These are phyloP conservation scores for Bombus huntii DNA, from an alignment of 1,140 invertebrate genomes.

Conservation along the genomic window DNA sequence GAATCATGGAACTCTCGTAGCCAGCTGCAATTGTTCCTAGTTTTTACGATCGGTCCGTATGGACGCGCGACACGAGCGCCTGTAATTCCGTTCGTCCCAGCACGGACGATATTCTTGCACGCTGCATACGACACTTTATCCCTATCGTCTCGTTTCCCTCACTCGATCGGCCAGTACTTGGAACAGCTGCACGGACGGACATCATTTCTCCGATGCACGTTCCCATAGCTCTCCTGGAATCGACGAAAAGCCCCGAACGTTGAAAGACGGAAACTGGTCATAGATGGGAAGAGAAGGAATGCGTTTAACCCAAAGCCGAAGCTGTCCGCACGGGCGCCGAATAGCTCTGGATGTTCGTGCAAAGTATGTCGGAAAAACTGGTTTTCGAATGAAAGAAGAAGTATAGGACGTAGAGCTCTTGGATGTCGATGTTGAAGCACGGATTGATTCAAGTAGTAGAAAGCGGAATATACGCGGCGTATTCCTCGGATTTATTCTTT, in stretches of 20 bases:
- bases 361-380: neutral
- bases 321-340: neutral
- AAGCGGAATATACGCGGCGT: neutral
- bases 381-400: neutral
- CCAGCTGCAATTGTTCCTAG: conserved; percentile 23
- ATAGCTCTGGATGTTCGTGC: neutral
- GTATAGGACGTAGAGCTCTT: neutral
- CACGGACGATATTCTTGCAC: conserved; percentile 36
- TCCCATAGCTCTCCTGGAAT: neutral
- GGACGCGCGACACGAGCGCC: neutral
- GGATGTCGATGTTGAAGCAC: neutral
- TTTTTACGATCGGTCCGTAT: conserved; percentile 39
- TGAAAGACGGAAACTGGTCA: conserved; percentile 1
- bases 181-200: conserved; percentile 19
- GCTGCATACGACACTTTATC: conserved; percentile 27
- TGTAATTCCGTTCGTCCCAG: conserved; percentile 17
- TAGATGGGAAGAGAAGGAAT: neutral
- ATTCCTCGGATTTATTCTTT: neutral
- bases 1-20: neutral
- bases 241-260: neutral
- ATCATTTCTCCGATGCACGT: conserved; percentile 30
- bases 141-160: neutral
- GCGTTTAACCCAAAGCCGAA: neutral
- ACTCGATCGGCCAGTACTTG: neutral
- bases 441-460: neutral